These are phyloP conservation scores for Drosophila oshimai DNA, from an alignment of 1,140 invertebrate genomes.

Conservation along the genomic window DNA sequence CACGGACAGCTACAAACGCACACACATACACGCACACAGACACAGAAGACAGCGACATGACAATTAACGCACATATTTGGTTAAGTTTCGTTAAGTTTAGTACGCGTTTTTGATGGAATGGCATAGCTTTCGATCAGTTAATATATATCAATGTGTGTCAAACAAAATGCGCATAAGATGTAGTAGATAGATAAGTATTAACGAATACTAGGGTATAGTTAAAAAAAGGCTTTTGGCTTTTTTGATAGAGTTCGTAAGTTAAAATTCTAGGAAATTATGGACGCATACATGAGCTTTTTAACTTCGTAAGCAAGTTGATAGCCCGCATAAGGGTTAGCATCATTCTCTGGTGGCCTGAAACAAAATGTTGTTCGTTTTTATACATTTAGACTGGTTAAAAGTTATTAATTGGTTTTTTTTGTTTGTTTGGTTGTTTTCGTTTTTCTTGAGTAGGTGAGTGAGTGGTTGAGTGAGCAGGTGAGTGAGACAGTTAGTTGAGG, in stretches of 20 bases:
- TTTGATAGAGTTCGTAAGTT: conserved; percentile 54
- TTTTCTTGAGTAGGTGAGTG: conserved; percentile 16
- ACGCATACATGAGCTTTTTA: conserved; percentile 99
- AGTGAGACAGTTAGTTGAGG: conserved; percentile 56
- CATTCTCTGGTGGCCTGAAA: conserved; percentile 93
- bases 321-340: conserved; percentile 92
- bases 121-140: conserved; percentile 73
- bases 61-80: conserved; percentile 55
- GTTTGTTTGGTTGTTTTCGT: conserved; percentile 8
- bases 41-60: conserved; percentile 62
- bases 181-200: conserved; percentile 71
- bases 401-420: conserved; percentile 38
- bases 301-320: conserved; percentile 99
- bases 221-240: conserved; percentile 59
- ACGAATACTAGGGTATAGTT: conserved; percentile 71
- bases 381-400: conserved; percentile 73
- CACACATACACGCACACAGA: conserved; percentile 38
- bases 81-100: conserved; percentile 42
- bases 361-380: conserved; percentile 81
- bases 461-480: conserved; percentile 20
- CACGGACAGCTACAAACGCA: conserved; percentile 15
- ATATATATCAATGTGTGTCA: conserved; percentile 64
- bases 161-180: conserved; percentile 74
- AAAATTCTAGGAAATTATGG: conserved; percentile 82
- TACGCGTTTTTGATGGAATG: conserved; percentile 60